Conservation (phyloP, 2,113 vertebrate genomes). For the Centropus bengalensis region DNA sequence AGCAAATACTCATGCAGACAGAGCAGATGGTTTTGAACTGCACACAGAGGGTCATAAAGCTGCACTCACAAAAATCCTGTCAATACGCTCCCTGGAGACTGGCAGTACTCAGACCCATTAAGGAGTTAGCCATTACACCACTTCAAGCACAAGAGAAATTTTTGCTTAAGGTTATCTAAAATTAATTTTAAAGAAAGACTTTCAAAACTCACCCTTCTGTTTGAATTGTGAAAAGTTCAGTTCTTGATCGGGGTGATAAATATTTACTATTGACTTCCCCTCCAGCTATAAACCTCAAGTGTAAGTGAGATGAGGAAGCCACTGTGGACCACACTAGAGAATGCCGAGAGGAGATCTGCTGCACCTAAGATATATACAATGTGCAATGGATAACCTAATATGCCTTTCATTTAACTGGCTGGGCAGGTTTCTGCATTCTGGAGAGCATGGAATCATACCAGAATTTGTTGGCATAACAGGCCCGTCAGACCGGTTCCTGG, state of each 20-base stretch:
- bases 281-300: slow-evolving; percentile 65
- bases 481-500: slow-evolving; percentile 82
- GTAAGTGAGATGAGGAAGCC: slow-evolving; percentile 68
- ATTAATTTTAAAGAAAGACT: slow-evolving; percentile 60
- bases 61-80: not conserved
- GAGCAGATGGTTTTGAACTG: slow-evolving; percentile 27
- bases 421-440: slow-evolving; percentile 87
- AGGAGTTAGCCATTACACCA: slow-evolving; percentile 10
- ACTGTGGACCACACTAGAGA: slow-evolving; percentile 78
- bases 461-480: slow-evolving; percentile 88
- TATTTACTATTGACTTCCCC: slow-evolving; percentile 70
- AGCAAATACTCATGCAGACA: not conserved
- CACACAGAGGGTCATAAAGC: not conserved
- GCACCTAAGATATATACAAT: slow-evolving; percentile 82
- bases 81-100: not conserved
- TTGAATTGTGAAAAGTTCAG: slow-evolving; percentile 72
- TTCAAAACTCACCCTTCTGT: slow-evolving; percentile 79
- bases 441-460: slow-evolving; percentile 88
- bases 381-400: slow-evolving; percentile 89
- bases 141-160: slow-evolving; percentile 25
- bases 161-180: slow-evolving; percentile 46
- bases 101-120: not conserved
- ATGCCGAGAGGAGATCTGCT: slow-evolving; percentile 75
- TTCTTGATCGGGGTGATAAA: slow-evolving; percentile 70
- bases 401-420: slow-evolving; percentile 90